A percentile compares a stretch with the other conserved stretches of the same genome.
Evolutionary conservation across 2,113 vertebrate genomes (phyloP).

Genomic region (Peromyscus leucopus): DNA sequence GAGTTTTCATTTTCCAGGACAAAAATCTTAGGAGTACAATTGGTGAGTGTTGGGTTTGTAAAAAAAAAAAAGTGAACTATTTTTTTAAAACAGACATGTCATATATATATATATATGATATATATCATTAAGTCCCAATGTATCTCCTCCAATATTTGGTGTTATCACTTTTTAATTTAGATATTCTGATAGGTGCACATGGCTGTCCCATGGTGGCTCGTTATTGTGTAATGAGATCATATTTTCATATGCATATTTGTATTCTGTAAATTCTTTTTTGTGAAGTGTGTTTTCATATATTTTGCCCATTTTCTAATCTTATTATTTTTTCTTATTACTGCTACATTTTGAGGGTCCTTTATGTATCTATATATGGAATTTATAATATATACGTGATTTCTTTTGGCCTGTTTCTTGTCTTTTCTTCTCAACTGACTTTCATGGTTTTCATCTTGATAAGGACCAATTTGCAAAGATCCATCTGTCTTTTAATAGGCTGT

Average conservation of each 20-base stretch:
- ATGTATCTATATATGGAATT: neutral
- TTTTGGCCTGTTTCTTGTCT: neutral
- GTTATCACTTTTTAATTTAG: neutral
- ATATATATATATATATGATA: neutral
- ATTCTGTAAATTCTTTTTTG: neutral
- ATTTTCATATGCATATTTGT: neutral
- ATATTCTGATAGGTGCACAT: neutral
- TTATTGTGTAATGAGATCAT: neutral
- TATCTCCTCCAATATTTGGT: neutral
- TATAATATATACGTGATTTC: neutral
- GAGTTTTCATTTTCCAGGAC: slow-evolving; percentile 5
- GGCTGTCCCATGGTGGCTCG: neutral
- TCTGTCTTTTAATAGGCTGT: neutral
- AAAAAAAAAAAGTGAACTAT: neutral
- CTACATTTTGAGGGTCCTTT: neutral
- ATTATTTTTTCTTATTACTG: neutral
- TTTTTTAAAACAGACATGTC: neutral
- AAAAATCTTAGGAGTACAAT: neutral
- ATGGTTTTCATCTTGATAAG: slow-evolving; percentile 17
- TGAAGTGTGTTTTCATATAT: neutral
- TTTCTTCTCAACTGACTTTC: neutral
- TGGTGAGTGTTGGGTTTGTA: slow-evolving; percentile 3
- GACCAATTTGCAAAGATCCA: neutral
- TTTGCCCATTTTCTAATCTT: neutral
- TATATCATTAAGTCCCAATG: neutral